Evolutionary conservation across 2,113 vertebrate species (phyloP), one percentile per base, ranked within the genome.

Genomic region (Uria lomvia): DNA sequence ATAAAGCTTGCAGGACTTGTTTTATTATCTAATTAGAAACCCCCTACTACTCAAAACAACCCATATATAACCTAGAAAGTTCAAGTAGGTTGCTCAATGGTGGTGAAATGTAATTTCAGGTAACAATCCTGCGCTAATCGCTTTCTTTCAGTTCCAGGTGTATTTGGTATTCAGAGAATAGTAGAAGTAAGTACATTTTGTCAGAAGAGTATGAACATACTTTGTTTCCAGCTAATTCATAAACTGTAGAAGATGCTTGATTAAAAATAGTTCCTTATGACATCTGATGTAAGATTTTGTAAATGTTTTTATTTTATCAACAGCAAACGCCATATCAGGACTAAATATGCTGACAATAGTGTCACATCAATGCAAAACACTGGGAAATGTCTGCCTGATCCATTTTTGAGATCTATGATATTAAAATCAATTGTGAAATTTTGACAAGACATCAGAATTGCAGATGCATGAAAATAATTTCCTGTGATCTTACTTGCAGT

Each of bases 401-500:
- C 66, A 59, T 91, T 96, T 95, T 91, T 91, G 78, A 62, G 92
- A 98, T 98, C 98, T 98, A 98, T 94, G 86, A 79, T 94, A 96
- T 95, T 97, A 96, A 97, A 98, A 98, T 97, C 85, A 97, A 96
- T 98, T 92, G 95, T 95, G 95, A 97, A 97, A 96, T 97, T 98
- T 97, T 98, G 98, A 98, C 97, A 98, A 97, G 95, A 90, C 95
- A 97, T 97, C 93, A 94, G 96, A 97, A 97, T 91, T 95, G 97
- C 79, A 98, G 95, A 97, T 85, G 74, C 90, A 97, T 96, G 94
- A 94, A 98, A 97, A 97, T 97, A 97, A 98, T 97, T 98, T 97
- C 94, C 92, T 94, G 95, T 97, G 97, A 97, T 98, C 98, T 99
- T 98, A 99, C 99, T 98, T 99, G 99, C 99, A 99, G 97, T 99